Base-by-base conservation (phyloP, 2,113 vertebrate species). In the Austrofundulus limnaeus region DNA sequence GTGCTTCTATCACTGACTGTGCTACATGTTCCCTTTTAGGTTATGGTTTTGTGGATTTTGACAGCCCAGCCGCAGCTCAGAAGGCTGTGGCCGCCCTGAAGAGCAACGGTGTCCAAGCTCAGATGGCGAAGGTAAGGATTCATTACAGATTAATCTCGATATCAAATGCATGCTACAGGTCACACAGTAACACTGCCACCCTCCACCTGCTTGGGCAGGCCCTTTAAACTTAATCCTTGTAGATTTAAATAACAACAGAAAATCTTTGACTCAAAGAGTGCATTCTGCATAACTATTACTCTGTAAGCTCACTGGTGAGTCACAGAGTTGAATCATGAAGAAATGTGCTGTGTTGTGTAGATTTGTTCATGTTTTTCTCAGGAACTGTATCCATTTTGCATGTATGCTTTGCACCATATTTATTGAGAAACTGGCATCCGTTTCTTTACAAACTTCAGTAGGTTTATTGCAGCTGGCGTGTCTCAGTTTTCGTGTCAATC, bases 41-140 rank as follows among this genome's bases (percentile, higher is more conserved):
- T 87, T 99, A 99, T 2, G 97, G 97, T 74, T 99, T 99, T 90
- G 97, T 99, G 80, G 97, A 99, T 87, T 98, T 98, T 66, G 97
- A 99, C 90, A 98, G 95, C 87, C 96, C 96, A 0, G 92, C 95
- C 46, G 96, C 96, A 48, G 97, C 97, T 83, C 97, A 99, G 93
- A 98, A 99, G 87, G 96, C 97, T 0, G 96, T 99, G 76, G 94
- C 94, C 34, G 95, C 95, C 85, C 91, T 99, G 80, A 99, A 99
- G 88, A 94, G 92, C 52, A 95, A 61, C 57, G 96, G 97, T 66
- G 94, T 99, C 75, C 97, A 98, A 87, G 97, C 96, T 78, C 97
- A 99, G 89, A 99, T 99, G 97, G 97, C 97, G 84, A 99, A 99
- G 95, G 97, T 98, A 92, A 91, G 93, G 62, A 70, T 82, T 83